Conservation (phyloP, 2,797 vertebrate genomes). For the Pygocentrus nattereri region DNA sequence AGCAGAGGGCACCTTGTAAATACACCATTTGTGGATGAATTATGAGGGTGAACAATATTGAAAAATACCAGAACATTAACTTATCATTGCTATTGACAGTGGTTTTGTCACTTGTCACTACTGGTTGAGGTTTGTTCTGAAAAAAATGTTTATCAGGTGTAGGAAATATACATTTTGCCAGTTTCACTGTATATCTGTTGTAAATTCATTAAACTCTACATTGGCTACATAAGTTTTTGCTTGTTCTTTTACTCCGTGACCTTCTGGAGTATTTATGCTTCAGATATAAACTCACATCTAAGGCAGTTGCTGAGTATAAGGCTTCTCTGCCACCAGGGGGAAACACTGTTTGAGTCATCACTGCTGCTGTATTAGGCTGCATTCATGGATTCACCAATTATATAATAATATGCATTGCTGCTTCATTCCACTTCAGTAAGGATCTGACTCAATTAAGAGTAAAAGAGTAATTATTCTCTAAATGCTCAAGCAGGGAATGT, state of each 20-base stretch:
- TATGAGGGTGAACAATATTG: background rate
- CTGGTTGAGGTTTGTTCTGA: slow-evolving; percentile 54
- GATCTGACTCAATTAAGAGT: too few relatives aligned
- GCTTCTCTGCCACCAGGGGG: slow-evolving; percentile 7
- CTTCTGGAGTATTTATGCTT: background rate
- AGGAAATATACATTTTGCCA: slow-evolving; percentile 42
- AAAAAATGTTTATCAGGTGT: slow-evolving; percentile 41
- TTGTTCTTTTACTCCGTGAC: slow-evolving; percentile 40
- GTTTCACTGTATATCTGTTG: slow-evolving; percentile 73
- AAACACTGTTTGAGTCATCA: slow-evolving; percentile 4
- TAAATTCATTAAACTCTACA: slow-evolving; percentile 73
- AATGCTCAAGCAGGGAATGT: background rate
- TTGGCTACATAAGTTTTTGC: slow-evolving; percentile 22
- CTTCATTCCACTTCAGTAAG: background rate
- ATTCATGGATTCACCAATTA: background rate
- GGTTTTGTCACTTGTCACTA: slow-evolving; percentile 43
- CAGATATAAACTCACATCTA: background rate
- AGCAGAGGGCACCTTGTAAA: slow-evolving; percentile 84
- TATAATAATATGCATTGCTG: background rate
- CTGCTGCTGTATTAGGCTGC: background rate
- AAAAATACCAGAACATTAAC: slow-evolving; percentile 5
- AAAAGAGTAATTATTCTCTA: background rate
- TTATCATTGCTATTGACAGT: slow-evolving; percentile 45
- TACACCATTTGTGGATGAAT: slow-evolving; percentile 84
- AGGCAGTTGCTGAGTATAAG: background rate